A percentile compares a stretch with the other conserved stretches of the same genome.
These are phyloP conservation scores for Brachyalestes nurse DNA, from an alignment of 2,797 vertebrate species.

Conservation along the genomic window DNA sequence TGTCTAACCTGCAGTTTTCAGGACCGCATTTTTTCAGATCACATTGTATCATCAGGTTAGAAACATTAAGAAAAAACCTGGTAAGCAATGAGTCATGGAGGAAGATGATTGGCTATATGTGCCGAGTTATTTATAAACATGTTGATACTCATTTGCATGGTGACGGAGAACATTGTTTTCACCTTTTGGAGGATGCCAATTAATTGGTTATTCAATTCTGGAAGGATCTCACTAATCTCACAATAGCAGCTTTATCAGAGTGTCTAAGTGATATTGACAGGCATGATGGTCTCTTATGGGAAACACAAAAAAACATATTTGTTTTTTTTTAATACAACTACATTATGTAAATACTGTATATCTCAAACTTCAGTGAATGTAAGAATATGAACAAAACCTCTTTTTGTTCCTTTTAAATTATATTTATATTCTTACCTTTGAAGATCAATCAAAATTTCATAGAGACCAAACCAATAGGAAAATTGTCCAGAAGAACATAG, in stretches of 20 bases:
- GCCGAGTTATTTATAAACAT: conserved; percentile 47
- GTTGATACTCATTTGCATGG: conserved; percentile 40
- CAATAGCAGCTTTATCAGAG: conserved; percentile 4
- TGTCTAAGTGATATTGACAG: neutral
- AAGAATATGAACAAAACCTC: no score
- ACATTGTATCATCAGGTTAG: conserved; percentile 31
- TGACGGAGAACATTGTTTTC: conserved; percentile 45
- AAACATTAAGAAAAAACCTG: conserved; percentile 20
- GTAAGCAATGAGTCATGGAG: conserved; percentile 43
- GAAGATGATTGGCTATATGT: conserved; percentile 29
- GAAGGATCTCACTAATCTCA: conserved; percentile 23
- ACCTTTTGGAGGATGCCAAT: conserved; percentile 45
- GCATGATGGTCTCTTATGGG: neutral
- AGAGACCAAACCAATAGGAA: no score
- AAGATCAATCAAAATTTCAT: no score
- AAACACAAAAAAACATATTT: neutral
- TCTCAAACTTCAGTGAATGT: no score
- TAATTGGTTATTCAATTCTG: conserved; percentile 35
- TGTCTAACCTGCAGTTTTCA: conserved; percentile 20
- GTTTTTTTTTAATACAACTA: neutral
- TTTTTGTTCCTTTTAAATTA: no score
- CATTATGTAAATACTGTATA: no score
- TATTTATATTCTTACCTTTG: no score
- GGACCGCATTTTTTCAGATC: conserved; percentile 28
- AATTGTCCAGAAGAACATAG: no score